Conservation (phyloP, 2,797 vertebrate genomes). For the Gymnoscopelus braueri region DNA sequence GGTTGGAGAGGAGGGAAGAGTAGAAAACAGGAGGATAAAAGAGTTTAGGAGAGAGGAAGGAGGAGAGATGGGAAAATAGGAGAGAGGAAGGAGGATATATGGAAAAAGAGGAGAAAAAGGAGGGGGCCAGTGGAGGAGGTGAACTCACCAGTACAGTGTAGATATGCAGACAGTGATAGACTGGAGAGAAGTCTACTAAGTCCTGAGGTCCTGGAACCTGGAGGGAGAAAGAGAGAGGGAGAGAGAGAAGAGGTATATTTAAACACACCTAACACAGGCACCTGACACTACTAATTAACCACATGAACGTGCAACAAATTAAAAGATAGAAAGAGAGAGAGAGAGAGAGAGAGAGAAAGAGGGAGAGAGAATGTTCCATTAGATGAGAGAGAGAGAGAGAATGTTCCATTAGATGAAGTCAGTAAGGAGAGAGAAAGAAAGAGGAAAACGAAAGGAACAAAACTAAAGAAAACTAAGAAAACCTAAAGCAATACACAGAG, state of each 20-base stretch:
- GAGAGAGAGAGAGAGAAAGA: not conserved
- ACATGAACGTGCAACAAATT: not conserved
- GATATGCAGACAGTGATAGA: slow-evolving; percentile 95
- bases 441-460: not conserved
- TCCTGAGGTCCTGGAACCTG: slow-evolving; percentile 94
- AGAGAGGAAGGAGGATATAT: not conserved
- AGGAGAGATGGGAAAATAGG: not conserved
- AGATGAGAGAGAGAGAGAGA: not conserved
- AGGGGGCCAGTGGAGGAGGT: not conserved
- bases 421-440: not conserved
- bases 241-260: not conserved
- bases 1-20: not conserved
- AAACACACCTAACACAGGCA: no score
- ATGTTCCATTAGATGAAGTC: not conserved
- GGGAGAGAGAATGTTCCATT: not conserved
- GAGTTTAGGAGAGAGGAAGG: no score
- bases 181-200: slow-evolving; percentile 95
- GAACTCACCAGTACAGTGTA: slow-evolving; percentile 94
- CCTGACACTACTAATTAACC: no score
- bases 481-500: not conserved
- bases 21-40: no score
- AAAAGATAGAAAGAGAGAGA: not conserved
- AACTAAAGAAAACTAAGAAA: not conserved
- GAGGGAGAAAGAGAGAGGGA: slow-evolving; percentile 8
- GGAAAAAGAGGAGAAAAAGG: not conserved